Conservation (phyloP, 2,888 invertebrate species). For the Ormyrus rosae region DNA sequence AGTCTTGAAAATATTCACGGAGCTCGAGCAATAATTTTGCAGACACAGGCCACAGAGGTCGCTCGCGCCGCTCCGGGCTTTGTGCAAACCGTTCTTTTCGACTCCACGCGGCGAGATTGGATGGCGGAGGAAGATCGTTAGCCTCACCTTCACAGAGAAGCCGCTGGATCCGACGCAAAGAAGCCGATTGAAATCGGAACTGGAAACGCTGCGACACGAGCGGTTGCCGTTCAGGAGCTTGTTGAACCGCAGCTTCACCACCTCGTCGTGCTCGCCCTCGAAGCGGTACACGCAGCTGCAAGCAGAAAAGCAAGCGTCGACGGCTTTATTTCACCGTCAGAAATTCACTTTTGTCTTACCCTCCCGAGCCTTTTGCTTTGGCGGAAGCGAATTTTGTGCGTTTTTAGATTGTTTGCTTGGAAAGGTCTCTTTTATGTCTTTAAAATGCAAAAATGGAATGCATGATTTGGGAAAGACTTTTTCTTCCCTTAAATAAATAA, state of each 20-base stretch:
- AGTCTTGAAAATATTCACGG: too few relatives aligned
- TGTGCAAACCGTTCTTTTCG: conserved; percentile 6
- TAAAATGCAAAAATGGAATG: too few relatives aligned
- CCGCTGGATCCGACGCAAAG: conserved; percentile 71
- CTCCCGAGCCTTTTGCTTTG: too few relatives aligned
- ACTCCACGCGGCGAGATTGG: not conserved
- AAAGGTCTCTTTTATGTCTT: too few relatives aligned
- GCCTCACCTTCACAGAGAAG: conserved; percentile 72
- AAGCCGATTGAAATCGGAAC: conserved; percentile 70
- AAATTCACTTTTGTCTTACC: too few relatives aligned
- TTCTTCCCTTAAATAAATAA: too few relatives aligned
- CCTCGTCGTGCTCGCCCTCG: conserved; percentile 89
- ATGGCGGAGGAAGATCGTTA: not conserved
- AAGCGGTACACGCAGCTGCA: conserved; percentile 90
- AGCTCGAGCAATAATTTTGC: conserved; percentile 14
- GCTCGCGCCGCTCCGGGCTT: conserved; percentile 3
- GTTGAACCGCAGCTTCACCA: conserved; percentile 86
- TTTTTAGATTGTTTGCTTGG: too few relatives aligned
- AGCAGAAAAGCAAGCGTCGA: conserved; percentile 18
- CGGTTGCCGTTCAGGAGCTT: conserved; percentile 80
- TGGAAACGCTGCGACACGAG: conserved; percentile 72
- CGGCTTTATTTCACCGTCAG: too few relatives aligned
- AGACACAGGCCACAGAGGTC: not conserved
- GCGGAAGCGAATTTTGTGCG: too few relatives aligned
- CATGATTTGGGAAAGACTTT: too few relatives aligned